Conservation (phyloP, 2,888 invertebrate genomes). For the Flabesymbios commensalis region DNA sequence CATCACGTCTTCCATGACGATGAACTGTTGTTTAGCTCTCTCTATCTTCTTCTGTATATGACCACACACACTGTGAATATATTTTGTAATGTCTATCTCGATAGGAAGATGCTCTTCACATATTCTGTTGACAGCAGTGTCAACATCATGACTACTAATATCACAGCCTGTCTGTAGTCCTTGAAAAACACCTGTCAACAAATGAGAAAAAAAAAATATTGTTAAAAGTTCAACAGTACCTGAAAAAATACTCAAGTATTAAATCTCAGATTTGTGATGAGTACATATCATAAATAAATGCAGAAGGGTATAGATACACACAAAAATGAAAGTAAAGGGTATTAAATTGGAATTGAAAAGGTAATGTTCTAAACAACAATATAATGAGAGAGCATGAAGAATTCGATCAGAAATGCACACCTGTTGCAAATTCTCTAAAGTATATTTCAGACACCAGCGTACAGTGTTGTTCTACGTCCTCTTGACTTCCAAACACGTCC, state of each 20-base stretch:
- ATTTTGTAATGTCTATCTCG: constrained; percentile 74
- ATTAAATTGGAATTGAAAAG: no score
- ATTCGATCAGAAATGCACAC: no score
- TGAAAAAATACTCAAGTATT: no score
- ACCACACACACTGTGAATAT: constrained; percentile 65
- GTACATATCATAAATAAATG: no score
- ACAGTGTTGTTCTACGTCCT: constrained; percentile 67
- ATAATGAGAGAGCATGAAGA: background rate
- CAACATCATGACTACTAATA: constrained; percentile 70
- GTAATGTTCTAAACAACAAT: background rate
- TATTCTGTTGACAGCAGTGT: constrained; percentile 70
- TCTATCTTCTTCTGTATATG: constrained; percentile 49
- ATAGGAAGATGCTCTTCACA: constrained; percentile 71
- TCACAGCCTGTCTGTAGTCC: constrained; percentile 68
- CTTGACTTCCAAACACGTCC: constrained; percentile 35
- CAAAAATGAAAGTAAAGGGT: no score
- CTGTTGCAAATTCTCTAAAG: constrained; percentile 69
- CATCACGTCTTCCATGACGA: constrained; percentile 19
- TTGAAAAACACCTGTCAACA: constrained; percentile 57
- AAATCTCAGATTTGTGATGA: no score
- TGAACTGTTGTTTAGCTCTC: constrained; percentile 21
- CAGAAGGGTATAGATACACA: no score
- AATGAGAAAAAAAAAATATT: background rate
- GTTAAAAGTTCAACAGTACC: no score
- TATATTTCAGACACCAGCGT: constrained; percentile 66